These are phyloP conservation scores for Coregonus ussuriensis DNA, from an alignment of 2,797 vertebrate genomes.

Conservation along the genomic window DNA sequence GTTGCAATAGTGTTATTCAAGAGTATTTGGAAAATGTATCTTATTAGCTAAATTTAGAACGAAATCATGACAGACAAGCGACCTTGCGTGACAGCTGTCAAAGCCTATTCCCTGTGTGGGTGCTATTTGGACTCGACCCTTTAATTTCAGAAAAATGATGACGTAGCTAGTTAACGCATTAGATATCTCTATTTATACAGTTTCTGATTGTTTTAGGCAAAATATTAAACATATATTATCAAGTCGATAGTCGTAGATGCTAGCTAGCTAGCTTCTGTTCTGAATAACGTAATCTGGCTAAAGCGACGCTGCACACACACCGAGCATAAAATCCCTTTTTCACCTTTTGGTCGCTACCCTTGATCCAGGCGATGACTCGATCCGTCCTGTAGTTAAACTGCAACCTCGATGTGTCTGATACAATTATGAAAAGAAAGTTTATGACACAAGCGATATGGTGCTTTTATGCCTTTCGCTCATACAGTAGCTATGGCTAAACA, in stretches of 20 bases:
- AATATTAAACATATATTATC: neutral
- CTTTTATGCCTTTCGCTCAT: slow-evolving; percentile 46
- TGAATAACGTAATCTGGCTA: neutral
- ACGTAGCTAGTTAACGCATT: slow-evolving; percentile 5
- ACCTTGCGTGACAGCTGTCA: slow-evolving; percentile 78
- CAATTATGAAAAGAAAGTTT: slow-evolving; percentile 32
- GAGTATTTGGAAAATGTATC: neutral
- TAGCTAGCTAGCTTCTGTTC: neutral
- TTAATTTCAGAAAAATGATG: slow-evolving; percentile 25
- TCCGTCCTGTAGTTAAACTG: slow-evolving; percentile 53
- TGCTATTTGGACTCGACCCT: slow-evolving; percentile 19
- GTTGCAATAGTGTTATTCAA: neutral
- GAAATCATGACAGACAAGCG: slow-evolving; percentile 26
- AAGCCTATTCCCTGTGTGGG: slow-evolving; percentile 23
- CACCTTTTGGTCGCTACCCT: slow-evolving; percentile 78
- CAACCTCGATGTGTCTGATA: slow-evolving; percentile 63
- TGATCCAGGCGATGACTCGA: slow-evolving; percentile 74
- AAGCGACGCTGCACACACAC: neutral
- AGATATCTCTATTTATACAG: neutral
- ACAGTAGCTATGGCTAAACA: slow-evolving; percentile 65
- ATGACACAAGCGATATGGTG: slow-evolving; percentile 48
- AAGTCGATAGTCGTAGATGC: neutral
- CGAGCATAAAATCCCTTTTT: slow-evolving; percentile 55
- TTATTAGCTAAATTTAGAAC: neutral
- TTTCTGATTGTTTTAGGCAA: neutral